Base-by-base conservation (phyloP, 1,140 invertebrate species). In the Drosophila oshimai region DNA sequence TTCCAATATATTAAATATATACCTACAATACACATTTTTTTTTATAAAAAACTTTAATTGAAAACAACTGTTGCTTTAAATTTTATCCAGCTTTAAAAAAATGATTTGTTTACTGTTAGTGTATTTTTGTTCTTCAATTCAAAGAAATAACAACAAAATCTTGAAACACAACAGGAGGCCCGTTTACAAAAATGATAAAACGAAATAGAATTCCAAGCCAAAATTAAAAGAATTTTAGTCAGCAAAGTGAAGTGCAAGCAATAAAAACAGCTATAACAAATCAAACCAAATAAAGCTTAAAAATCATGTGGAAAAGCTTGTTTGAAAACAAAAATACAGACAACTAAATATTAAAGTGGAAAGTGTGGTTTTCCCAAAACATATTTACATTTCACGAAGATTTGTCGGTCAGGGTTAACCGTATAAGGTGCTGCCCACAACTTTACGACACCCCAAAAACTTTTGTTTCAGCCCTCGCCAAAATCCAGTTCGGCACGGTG, bases 291-390 rank as follows among this genome's bases (percentile, higher is more conserved):
- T 37, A 10, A 12, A 17, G 24, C 6, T 3, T 24, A 41, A 44
- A 49, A 15, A 67, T 67, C 62, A 65, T 50, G 42, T 65, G 45
- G 20, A 6, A 9, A 24, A 28, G 61, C 53, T 72, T 65, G 61
- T 20, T 65, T 33, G 2, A 3, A 44, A 51, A 13, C 41, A 47
- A 54, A 47, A 45, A 33, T 4, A 61, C 15, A 46, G 13, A 17
- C n/a, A 49, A 10, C 6, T n/a, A 12, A 12, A 31, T 64, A 58
- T 29, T 65, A 65, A 65, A n/a, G n/a, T n/a, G n/a, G n/a, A n/a
- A n/a, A n/a, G n/a, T n/a, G n/a, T n/a, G n/a, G n/a, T 10, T 29
- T 29, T 18, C 6, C 28, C 26, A 28, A 6, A 17, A 28, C 4
- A 3, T 44, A 9, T 15, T 28, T 28, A 24, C 2, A 15, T 17